These are phyloP conservation scores for Muntiacus muntjak DNA, from an alignment of 2,113 vertebrate genomes.

Conservation along the genomic window DNA sequence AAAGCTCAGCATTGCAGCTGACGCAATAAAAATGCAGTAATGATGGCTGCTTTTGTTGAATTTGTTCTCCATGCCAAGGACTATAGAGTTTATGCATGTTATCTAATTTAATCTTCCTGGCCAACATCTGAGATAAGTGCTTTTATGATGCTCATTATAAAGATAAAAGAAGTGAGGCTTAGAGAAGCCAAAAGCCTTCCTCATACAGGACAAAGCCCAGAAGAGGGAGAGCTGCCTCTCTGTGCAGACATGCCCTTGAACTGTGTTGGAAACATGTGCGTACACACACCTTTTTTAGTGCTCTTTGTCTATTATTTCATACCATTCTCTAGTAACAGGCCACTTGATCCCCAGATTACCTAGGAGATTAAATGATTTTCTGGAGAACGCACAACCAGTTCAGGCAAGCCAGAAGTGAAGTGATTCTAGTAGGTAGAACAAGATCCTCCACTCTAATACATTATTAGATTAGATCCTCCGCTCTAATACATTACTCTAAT, in stretches of 20 bases:
- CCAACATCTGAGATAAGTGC: neutral
- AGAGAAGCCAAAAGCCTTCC: neutral
- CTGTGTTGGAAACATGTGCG: neutral
- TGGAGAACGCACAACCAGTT: neutral
- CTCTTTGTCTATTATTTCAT: neutral
- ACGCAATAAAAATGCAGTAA: neutral
- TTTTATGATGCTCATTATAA: neutral
- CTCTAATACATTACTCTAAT: neutral
- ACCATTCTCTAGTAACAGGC: neutral
- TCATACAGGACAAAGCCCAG: neutral
- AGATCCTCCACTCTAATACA: neutral
- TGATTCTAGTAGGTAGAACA: neutral
- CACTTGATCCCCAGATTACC: neutral
- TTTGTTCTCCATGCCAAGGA: neutral
- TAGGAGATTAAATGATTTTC: neutral
- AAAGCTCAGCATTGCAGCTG: neutral
- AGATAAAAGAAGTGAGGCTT: neutral
- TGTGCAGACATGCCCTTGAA: neutral
- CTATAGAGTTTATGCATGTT: neutral
- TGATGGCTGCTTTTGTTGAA: neutral
- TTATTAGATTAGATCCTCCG: too few relatives aligned
- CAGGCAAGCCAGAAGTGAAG: neutral
- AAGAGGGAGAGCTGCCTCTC: neutral
- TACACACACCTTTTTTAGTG: fast-evolving
- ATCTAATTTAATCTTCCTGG: neutral